A percentile compares a stretch with the other conserved stretches of the same genome.
Evolutionary conservation across 1,140 invertebrate genomes (phyloP).

Genomic region (Atta colombica): DNA sequence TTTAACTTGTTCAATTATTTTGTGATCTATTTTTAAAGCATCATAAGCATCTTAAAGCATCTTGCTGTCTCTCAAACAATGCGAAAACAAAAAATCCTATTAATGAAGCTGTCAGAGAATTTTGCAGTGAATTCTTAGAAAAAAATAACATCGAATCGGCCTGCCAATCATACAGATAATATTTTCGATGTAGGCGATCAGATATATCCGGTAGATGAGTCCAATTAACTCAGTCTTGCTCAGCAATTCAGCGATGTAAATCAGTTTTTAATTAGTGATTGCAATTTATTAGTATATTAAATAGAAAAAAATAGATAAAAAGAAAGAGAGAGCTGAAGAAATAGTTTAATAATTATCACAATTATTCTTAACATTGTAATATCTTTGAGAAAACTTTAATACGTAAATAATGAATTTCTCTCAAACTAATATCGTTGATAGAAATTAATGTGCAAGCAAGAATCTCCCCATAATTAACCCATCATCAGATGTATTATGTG

Average conservation of each 20-base stretch:
- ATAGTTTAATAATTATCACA: neutral
- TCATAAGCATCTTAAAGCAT: slow-evolving; percentile 86
- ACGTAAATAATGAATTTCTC: neutral
- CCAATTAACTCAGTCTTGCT: slow-evolving; percentile 92
- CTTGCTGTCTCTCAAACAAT: slow-evolving; percentile 87
- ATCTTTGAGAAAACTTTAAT: no score
- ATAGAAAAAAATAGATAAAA: neutral
- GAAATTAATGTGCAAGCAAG: neutral
- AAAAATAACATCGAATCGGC: neutral
- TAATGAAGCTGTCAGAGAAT: no score
- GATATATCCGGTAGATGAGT: slow-evolving; percentile 89
- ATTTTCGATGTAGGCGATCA: slow-evolving; percentile 91
- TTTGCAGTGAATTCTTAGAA: no score
- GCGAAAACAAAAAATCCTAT: slow-evolving; percentile 87
- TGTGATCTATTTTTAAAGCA: no score
- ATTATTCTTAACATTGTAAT: neutral
- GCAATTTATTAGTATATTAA: neutral
- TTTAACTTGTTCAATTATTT: neutral
- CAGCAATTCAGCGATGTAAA: slow-evolving; percentile 89
- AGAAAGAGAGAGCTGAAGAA: neutral
- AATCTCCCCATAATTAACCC: slow-evolving; percentile 13
- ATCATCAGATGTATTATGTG: slow-evolving; percentile 24
- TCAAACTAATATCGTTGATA: neutral
- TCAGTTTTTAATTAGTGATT: neutral
- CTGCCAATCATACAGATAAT: slow-evolving; percentile 87